These are phyloP conservation scores for Orchesella flavescens DNA, from an alignment of 2,888 invertebrate genomes.

Conservation along the genomic window DNA sequence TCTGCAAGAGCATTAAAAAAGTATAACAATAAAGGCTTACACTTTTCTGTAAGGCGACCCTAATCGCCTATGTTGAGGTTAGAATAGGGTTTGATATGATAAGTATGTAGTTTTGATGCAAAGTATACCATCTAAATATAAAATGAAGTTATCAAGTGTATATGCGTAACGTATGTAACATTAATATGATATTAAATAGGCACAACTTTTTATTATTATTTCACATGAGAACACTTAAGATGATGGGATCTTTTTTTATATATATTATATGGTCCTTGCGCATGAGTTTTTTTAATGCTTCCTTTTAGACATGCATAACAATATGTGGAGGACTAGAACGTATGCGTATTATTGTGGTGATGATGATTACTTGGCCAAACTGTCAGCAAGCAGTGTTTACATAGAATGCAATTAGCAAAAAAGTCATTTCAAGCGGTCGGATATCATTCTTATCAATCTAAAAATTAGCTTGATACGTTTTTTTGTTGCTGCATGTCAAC, in stretches of 20 bases:
- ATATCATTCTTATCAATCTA: too few relatives aligned
- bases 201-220: neutral
- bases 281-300: neutral
- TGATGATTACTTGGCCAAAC: slow-evolving; percentile 22
- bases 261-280: neutral
- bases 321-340: too few relatives aligned
- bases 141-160: slow-evolving; percentile 5
- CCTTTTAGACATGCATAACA: too few relatives aligned
- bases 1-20: too few relatives aligned
- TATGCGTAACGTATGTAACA: neutral
- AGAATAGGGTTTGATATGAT: neutral
- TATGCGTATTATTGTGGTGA: neutral
- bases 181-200: neutral
- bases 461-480: too few relatives aligned
- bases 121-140: neutral
- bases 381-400: slow-evolving; percentile 17
- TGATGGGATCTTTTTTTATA: neutral
- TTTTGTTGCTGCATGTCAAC: too few relatives aligned
- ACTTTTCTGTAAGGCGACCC: neutral
- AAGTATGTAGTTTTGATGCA: neutral
- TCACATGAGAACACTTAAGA: neutral
- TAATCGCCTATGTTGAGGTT: neutral
- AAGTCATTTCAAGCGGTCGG: too few relatives aligned
- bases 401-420: slow-evolving; percentile 12
- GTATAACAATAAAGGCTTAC: too few relatives aligned